These are phyloP conservation scores for Drosophila mercatorum DNA, from an alignment of 2,888 invertebrate genomes.

Conservation along the genomic window DNA sequence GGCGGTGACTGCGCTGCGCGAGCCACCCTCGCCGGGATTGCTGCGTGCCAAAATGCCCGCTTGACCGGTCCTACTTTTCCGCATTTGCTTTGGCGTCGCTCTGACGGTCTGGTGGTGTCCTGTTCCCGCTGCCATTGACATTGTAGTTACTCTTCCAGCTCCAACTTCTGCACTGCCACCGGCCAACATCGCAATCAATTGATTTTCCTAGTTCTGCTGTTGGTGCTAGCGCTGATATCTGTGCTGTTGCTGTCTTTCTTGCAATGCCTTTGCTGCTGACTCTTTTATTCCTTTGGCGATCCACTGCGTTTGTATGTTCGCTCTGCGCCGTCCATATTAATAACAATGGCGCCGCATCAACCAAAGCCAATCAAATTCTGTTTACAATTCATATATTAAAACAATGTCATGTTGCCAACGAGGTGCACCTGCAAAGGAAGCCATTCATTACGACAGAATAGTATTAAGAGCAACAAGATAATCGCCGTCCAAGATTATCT, in stretches of 20 bases:
- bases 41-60: slow-evolving; percentile 40
- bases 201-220: background rate
- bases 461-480: too few species aligned
- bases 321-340: slow-evolving; percentile 30
- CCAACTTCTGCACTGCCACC: slow-evolving; percentile 28
- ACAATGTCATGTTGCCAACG: background rate
- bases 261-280: background rate
- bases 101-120: slow-evolving; percentile 46
- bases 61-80: slow-evolving; percentile 48
- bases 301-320: slow-evolving; percentile 3
- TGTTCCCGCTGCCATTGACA: slow-evolving; percentile 31
- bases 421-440: too few species aligned
- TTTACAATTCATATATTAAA: slow-evolving; percentile 1
- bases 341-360: background rate
- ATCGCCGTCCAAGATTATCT: background rate
- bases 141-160: slow-evolving; percentile 24
- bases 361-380: background rate
- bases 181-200: slow-evolving; percentile 37
- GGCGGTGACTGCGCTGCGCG: slow-evolving; percentile 9
- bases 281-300: slow-evolving; percentile 1
- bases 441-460: background rate
- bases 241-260: background rate
- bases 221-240: too few species aligned
- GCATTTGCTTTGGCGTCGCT: slow-evolving; percentile 65
- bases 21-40: slow-evolving; percentile 20